Percentiles rank a stretch among this genome's conserved stretches.
phyloP scores from a whole-genome alignment of 2,888 invertebrate genomes.

The Leptinotarsa juncta region DNA sequence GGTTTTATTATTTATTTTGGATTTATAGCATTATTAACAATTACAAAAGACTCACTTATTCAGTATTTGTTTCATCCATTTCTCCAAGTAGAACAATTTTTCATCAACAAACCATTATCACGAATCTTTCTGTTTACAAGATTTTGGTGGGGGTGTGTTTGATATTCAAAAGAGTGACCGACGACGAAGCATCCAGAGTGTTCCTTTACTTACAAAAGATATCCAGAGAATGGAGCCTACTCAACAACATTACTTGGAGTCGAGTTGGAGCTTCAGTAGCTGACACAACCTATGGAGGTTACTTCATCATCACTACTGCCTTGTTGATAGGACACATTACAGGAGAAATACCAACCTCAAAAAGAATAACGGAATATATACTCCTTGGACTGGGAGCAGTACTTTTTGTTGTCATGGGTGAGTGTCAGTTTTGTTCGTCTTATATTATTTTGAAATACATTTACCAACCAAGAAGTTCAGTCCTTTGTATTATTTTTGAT shows the following conservation, averaged over 20 bases:
- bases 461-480: background rate
- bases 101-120: no score
- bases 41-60: no score
- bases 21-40: no score
- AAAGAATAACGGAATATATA: constrained; percentile 75
- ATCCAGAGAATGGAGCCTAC: constrained; percentile 80
- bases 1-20: no score
- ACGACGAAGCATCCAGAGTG: constrained; percentile 77
- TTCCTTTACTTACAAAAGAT: constrained; percentile 77
- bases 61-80: no score
- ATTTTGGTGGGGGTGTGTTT: constrained; percentile 76
- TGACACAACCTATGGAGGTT: constrained; percentile 76
- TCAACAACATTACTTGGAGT: constrained; percentile 81
- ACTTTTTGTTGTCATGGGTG: constrained; percentile 76
- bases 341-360: constrained; percentile 74
- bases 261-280: constrained; percentile 76
- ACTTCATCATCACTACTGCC: constrained; percentile 77
- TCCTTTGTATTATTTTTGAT: no score
- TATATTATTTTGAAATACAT: background rate
- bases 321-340: constrained; percentile 74
- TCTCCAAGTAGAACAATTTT: no score
- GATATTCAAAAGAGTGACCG: constrained; percentile 77
- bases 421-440: constrained; percentile 45
- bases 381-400: constrained; percentile 78
- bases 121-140: constrained; percentile 64